Evolutionary conservation across 2,888 invertebrate species (phyloP), one percentile per base, ranked within the genome.

Genomic region (Rhorus exstirpatorius): DNA sequence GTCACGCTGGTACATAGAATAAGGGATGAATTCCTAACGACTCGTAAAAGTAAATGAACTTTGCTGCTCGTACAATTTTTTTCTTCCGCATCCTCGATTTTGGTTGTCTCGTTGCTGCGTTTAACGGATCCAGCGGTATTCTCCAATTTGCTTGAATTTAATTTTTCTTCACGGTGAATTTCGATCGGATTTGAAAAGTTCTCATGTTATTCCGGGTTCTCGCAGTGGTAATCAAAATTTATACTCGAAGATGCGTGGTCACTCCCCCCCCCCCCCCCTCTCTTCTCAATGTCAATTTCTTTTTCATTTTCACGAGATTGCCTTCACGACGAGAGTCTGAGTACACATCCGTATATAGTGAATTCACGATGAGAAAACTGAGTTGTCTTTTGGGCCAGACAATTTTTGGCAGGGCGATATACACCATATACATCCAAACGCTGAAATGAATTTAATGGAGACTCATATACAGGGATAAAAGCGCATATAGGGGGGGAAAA

Each of bases 1-100:
- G 38, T 61, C 12, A 8, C 26, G 49, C 17, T 10, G 12, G 19
- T 31, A 35, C n/a, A 51, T 67, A 21, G 31, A 67, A 51, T 26
- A n/a, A 21, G 35, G 6, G 35, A 51, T 51, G 51, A 35, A 51
- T 51, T 51, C 67, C 19, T 8, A n/a, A 21, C 6, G 17, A 10
- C 10, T 49, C 65, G 65, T 65, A 49, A 49, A 65, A 65, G 6
- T 17, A 12, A 65, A 65, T 49, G 49, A 19, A 31, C 65, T 31
- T 49, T 41, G 31, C 17, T 49, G 26, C 38, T 46, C 65, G 38
- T 65, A 10, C 21, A 65, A 17, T 10, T 65, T 10, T 26, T 31
- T 21, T 17, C 26, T 26, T 19, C 26, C n/a, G 1, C n/a, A 53
- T 24, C 35, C 21, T 41, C 26, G 24, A 49, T 14, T 17, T 24